Evolutionary conservation across 1,140 invertebrate species (phyloP), one percentile per base, ranked within the genome.

Genomic region (Pseudobourletiella spinata): DNA sequence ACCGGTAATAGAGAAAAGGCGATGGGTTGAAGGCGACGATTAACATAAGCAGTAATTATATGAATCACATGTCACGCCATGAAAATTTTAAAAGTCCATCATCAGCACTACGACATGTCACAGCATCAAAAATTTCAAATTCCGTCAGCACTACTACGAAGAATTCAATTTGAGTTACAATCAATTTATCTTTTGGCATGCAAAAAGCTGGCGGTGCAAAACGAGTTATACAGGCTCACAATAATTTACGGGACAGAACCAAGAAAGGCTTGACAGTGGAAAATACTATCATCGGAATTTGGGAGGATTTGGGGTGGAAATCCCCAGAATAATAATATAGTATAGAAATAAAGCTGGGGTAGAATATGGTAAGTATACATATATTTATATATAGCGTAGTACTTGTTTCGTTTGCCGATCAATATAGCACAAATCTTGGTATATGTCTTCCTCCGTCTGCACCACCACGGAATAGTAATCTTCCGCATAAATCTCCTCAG

Each of bases 341-440:
- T 39, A 39, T 8, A 11, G 8, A 39, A 39, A 39, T 39, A 39
- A 39, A 39, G n/a, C 8, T n/a, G n/a, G 32, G 32, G 32, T 39
- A 11, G 32, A 39, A 39, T 39, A 39, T 39, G 32, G 8, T 11
- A 39, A 39, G 32, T 39, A 39, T 39, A 39, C 32, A 48, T 48
- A 55, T 55, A 55, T 55, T 16, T n/a, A 55, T n/a, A 11, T 46
- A 24, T 29, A 18, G 57, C 25, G 20, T 4, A 42, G 44, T 68
- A 67, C 64, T 59, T 65, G 55, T 62, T 63, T 61, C 8, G 62
- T 25, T 44, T 65, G 62, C 29, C 73, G 72, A 59, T 74, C 71
- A 59, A 86, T 80, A 66, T 81, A 82, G 80, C 85, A 87, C 70
- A 88, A 80, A 79, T 87, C 86, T 74, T 87, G 85, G 79, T 88